A percentile compares a stretch with the other conserved stretches of the same genome.
These are phyloP conservation scores for Perdita meconis DNA, from an alignment of 2,888 invertebrate genomes.

Conservation along the genomic window DNA sequence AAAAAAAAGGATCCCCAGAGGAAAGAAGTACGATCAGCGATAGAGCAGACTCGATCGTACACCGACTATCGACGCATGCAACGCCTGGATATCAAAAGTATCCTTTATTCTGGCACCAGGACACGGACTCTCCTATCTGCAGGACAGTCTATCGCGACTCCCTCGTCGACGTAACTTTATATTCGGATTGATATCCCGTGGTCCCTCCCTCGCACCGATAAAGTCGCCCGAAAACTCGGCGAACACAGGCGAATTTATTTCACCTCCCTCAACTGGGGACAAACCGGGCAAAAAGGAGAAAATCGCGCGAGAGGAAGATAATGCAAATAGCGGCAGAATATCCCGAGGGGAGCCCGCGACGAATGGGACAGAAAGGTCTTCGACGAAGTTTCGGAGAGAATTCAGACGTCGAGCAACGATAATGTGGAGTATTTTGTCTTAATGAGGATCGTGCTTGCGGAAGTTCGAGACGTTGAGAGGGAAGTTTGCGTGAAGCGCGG, in stretches of 20 bases:
- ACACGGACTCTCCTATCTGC: conserved; percentile 49
- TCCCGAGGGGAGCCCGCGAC: not conserved
- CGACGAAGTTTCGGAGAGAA: conserved; percentile 1
- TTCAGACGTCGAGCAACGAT: not conserved
- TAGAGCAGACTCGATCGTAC: conserved; percentile 52
- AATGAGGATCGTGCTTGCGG: not conserved
- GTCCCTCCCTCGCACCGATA: conserved; percentile 47
- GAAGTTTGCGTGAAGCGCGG: not conserved
- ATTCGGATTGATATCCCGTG: conserved; percentile 34
- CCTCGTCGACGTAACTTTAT: conserved; percentile 60
- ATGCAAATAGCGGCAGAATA: conserved; percentile 19
- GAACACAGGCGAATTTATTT: conserved; percentile 56
- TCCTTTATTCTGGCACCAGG: conserved; percentile 60
- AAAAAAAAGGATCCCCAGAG: conserved; percentile 6
- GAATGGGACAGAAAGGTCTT: not conserved
- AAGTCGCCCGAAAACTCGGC: conserved; percentile 50
- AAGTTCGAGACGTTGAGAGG: not conserved
- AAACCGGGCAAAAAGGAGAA: not conserved
- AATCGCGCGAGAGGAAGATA: conserved; percentile 22
- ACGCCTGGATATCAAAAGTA: conserved; percentile 47
- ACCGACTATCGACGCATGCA: conserved; percentile 53
- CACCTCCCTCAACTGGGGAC: not conserved
- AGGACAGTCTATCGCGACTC: conserved; percentile 46
- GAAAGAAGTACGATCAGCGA: conserved; percentile 52
- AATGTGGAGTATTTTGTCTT: not conserved